Conservation (phyloP, 2,113 vertebrate genomes). For the Microcebus murinus region DNA sequence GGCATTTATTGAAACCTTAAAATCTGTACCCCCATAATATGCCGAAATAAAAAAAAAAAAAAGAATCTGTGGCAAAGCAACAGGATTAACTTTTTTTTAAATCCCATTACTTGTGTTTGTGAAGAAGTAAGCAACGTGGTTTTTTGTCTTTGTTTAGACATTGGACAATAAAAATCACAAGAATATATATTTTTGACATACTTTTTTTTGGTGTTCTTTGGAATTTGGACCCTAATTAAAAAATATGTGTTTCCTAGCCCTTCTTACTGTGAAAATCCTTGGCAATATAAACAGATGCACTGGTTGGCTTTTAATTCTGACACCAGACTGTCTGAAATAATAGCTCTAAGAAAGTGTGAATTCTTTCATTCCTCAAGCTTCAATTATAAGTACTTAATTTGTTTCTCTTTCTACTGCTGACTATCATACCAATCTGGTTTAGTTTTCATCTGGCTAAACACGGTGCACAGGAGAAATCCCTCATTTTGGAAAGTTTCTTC, state of each 20-base stretch:
- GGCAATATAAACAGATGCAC: slow-evolving; percentile 81
- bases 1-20: no score
- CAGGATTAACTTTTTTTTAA: slow-evolving; percentile 54
- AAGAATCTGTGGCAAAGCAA: slow-evolving; percentile 56
- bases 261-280: slow-evolving; percentile 80
- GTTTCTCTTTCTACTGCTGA: slow-evolving; percentile 62
- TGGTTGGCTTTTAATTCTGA: slow-evolving; percentile 80
- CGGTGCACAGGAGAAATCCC: slow-evolving; percentile 13
- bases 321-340: slow-evolving; percentile 83
- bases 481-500: slow-evolving; percentile 57
- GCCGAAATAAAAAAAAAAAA: not conserved
- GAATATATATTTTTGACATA: slow-evolving; percentile 73
- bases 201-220: slow-evolving; percentile 77
- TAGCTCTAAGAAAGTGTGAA: slow-evolving; percentile 79
- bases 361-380: slow-evolving; percentile 72
- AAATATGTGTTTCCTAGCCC: slow-evolving; percentile 82
- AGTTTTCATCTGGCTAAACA: slow-evolving; percentile 68
- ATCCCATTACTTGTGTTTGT: slow-evolving; percentile 50
- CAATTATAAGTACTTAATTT: slow-evolving; percentile 82
- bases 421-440: slow-evolving; percentile 24
- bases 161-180: slow-evolving; percentile 76
- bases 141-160: slow-evolving; percentile 77
- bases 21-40: no score
- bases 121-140: slow-evolving; percentile 47
- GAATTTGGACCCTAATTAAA: slow-evolving; percentile 79